phyloP scores from a whole-genome alignment of 2,888 invertebrate species.

The Halocaridina rubra region DNA sequence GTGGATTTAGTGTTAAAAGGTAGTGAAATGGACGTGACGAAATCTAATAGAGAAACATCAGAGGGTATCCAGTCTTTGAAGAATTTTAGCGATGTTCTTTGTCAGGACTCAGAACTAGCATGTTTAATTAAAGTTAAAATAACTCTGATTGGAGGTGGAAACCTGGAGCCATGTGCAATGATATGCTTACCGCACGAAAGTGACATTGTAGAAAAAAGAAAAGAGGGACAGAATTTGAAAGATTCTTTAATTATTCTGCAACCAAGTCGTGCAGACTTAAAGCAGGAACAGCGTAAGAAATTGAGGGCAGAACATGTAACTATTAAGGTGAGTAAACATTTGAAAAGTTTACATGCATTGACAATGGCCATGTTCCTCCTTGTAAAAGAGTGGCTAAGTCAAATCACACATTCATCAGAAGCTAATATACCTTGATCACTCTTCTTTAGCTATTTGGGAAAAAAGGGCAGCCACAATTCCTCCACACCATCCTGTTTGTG shows the following conservation, averaged over 20 bases:
- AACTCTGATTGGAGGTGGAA: conserved; percentile 44
- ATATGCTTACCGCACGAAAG: conserved; percentile 41
- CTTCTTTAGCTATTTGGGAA: too few species aligned
- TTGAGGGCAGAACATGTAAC: conserved; percentile 21
- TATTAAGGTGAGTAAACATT: conserved; percentile 25
- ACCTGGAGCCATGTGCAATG: conserved; percentile 53
- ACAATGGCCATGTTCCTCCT: too few species aligned
- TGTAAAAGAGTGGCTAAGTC: too few species aligned
- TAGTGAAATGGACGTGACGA: not conserved
- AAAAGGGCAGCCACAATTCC: too few species aligned
- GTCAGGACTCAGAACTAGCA: not conserved
- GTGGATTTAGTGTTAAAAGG: not conserved
- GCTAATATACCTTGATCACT: too few species aligned
- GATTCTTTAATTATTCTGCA: too few species aligned
- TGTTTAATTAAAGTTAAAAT: conserved; percentile 36
- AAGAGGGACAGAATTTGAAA: too few species aligned
- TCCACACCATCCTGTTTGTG: too few species aligned
- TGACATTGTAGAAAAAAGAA: not conserved
- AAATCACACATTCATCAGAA: too few species aligned
- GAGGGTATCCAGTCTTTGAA: not conserved
- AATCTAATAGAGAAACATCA: not conserved
- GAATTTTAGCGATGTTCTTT: not conserved
- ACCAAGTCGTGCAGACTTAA: conserved; percentile 1
- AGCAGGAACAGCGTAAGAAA: not conserved
- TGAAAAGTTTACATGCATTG: too few species aligned